Percentiles rank a stretch among this genome's conserved stretches.
Conservation (phyloP, 2,888 invertebrate genomes). For the Campaea margaritaria region DNA sequence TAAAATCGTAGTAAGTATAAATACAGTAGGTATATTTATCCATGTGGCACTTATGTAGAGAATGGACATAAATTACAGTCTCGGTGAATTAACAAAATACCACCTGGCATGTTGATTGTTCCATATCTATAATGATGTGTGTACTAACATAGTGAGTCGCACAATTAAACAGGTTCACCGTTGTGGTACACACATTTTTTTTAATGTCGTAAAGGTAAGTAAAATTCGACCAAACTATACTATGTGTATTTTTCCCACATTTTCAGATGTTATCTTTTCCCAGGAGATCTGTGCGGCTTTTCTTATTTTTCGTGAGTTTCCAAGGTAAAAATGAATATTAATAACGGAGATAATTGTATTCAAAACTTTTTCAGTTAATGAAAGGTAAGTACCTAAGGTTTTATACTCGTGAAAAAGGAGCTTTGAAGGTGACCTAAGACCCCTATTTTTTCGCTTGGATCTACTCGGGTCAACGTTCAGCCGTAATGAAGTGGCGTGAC, state of each 20-base stretch:
- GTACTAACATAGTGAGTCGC: too few species aligned
- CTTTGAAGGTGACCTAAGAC: slow-evolving; percentile 19
- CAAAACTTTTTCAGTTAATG: background rate
- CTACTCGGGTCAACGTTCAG: slow-evolving; percentile 39
- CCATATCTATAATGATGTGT: too few species aligned
- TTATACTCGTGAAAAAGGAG: slow-evolving; percentile 1
- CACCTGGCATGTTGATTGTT: background rate
- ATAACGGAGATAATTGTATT: background rate
- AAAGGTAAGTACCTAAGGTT: background rate
- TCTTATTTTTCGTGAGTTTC: background rate
- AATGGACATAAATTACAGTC: slow-evolving; percentile 8
- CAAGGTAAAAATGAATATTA: too few species aligned
- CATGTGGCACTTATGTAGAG: background rate
- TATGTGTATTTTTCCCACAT: too few species aligned
- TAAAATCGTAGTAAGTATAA: background rate
- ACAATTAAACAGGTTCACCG: too few species aligned
- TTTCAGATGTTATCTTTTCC: too few species aligned
- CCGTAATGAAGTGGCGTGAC: slow-evolving; percentile 57
- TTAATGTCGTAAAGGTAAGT: too few species aligned
- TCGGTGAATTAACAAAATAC: slow-evolving; percentile 1
- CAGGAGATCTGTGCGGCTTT: too few species aligned
- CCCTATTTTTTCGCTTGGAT: slow-evolving; percentile 34
- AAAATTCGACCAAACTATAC: too few species aligned
- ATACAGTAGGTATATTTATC: background rate
- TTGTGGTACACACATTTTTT: too few species aligned